Evolutionary conservation across 1,140 invertebrate genomes (phyloP).

Genomic region (Mylabris phalerata): DNA sequence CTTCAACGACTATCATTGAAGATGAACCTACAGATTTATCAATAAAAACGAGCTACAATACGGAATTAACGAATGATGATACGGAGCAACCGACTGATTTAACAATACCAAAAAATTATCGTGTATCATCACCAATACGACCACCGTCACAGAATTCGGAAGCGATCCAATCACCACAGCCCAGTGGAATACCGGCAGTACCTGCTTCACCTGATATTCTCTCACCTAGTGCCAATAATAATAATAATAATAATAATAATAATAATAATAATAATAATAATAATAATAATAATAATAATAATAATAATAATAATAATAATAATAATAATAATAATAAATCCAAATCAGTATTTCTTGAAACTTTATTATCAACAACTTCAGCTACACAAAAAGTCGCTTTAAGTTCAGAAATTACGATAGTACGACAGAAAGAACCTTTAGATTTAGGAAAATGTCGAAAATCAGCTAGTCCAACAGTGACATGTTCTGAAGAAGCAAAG

Average conservation of each 20-base stretch:
- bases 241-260: conserved; percentile 38
- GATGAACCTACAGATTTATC: conserved; percentile 45
- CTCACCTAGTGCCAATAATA: conserved; percentile 40
- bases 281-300: no score
- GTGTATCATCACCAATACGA: conserved; percentile 38
- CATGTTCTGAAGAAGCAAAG: conserved; percentile 52
- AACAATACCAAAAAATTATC: conserved; percentile 37
- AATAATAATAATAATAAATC: conserved; percentile 45
- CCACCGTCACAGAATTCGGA: conserved; percentile 54
- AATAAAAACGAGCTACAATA: conserved; percentile 36
- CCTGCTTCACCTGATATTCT: conserved; percentile 54
- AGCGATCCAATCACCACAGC: conserved; percentile 57
- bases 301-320: conserved; percentile 21
- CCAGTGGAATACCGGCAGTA: conserved; percentile 56
- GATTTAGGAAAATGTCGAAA: conserved; percentile 57
- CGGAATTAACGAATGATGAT: conserved; percentile 29
- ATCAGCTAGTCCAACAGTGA: conserved; percentile 53
- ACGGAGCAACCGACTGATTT: conserved; percentile 35
- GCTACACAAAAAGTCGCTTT: conserved; percentile 48
- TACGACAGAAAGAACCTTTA: conserved; percentile 57
- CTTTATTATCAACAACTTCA: conserved; percentile 47
- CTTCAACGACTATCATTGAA: conserved; percentile 39
- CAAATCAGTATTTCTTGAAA: conserved; percentile 50
- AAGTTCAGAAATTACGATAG: conserved; percentile 49
- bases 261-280: conserved; percentile 45